Base-by-base conservation (phyloP, 2,888 invertebrate species). In the Xestia ashworthii region DNA sequence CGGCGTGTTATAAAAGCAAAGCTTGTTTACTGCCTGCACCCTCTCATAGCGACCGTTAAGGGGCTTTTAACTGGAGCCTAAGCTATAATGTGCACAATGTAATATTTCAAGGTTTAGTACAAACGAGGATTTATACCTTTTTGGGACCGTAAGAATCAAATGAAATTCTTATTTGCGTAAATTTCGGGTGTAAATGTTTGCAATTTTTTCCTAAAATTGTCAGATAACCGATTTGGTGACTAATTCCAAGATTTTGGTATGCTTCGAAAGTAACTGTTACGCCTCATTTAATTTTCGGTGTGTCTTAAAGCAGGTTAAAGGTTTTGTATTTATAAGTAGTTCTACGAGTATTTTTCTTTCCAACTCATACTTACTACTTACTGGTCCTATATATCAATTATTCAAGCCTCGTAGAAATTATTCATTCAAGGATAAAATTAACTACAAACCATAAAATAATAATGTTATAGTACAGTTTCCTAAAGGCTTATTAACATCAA, bases 1-100 rank as follows among this genome's bases (percentile, higher is more conserved):
- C n/a, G 5, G 50, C 77, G 32, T 62, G 72, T 71, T 82, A 55
- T 73, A 78, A 66, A 82, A 82, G 72, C 73, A 80, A 80, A 77
- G 50, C 44, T 69, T 87, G 81, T 80, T 76, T 78, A 73, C 66
- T 62, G 70, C 74, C 12, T 68, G 62, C 55, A 44, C 53, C 64
- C 64, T 70, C 80, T 76, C 62, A 58, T 14, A 53, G 65, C 55
- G 41, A 8, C 67, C 25, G 22, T 82, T 68, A 73, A 53, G 46
- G 55, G 74, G 19, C 44, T 68, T 72, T 74, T 60, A 79, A 38
- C 64, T 70, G 12, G 44, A 38, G 65, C 65, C 44, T 44, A 65
- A n/a, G 44, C 44, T 14, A n/a, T 65, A 44, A 44, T 16, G n/a
- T n/a, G 60, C 60, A 71, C 74, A 74, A 71, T 71, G 78, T 72